A percentile compares a stretch with the other conserved stretches of the same genome.
Evolutionary conservation across 2,888 invertebrate species (phyloP).

Genomic region (Drosophila villosipedis): DNA sequence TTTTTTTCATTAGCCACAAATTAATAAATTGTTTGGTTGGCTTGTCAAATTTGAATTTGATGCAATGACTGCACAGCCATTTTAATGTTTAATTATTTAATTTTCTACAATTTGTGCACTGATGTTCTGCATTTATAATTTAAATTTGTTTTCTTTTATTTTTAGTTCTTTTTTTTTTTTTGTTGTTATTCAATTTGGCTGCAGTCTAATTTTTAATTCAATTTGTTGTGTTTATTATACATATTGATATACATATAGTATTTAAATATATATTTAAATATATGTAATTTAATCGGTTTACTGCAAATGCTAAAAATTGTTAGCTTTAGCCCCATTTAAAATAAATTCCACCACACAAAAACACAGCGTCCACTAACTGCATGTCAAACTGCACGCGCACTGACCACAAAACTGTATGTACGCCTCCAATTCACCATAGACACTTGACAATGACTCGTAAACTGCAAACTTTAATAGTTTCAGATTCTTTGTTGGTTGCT

Average conservation of each 20-base stretch:
- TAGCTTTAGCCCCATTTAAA: slow-evolving; percentile 55
- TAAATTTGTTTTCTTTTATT: slow-evolving; percentile 14
- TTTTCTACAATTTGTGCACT: slow-evolving; percentile 72
- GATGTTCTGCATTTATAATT: slow-evolving; percentile 60
- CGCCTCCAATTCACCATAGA: slow-evolving; percentile 18
- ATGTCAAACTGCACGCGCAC: slow-evolving; percentile 2
- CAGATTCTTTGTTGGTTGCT: not conserved
- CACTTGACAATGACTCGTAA: slow-evolving; percentile 20
- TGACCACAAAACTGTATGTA: slow-evolving; percentile 21
- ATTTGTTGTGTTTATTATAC: slow-evolving; percentile 48
- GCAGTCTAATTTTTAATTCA: slow-evolving; percentile 76
- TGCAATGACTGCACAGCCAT: slow-evolving; percentile 61
- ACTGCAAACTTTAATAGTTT: slow-evolving; percentile 21
- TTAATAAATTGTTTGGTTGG: slow-evolving; percentile 56
- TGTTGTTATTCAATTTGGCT: slow-evolving; percentile 66
- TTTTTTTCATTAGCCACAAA: slow-evolving; percentile 63
- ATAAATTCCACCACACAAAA: slow-evolving; percentile 43
- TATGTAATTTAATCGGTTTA: slow-evolving; percentile 52
- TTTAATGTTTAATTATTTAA: slow-evolving; percentile 43
- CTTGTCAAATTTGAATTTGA: slow-evolving; percentile 57
- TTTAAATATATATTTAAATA: slow-evolving; percentile 47
- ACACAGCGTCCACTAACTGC: slow-evolving; percentile 10
- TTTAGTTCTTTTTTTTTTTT: slow-evolving; percentile 27
- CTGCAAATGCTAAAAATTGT: slow-evolving; percentile 80
- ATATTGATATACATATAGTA: slow-evolving; percentile 57